Evolutionary conservation across 2,888 invertebrate genomes (phyloP).

Genomic region (Sthenelais limicola): DNA sequence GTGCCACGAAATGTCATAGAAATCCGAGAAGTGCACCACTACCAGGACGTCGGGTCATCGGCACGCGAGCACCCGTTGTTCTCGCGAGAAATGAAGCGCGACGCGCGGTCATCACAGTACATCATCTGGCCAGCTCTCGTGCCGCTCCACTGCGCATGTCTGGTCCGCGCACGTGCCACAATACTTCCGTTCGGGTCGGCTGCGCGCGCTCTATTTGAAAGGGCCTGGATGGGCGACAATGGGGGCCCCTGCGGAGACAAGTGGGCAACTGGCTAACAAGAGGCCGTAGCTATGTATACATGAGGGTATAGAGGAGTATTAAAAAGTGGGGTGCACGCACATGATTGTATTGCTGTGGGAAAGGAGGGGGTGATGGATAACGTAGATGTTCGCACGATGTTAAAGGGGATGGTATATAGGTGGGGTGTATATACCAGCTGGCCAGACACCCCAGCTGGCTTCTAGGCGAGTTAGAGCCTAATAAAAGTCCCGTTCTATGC

Average conservation of each 20-base stretch:
- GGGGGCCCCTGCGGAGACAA: too few relatives aligned
- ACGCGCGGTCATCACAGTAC: slow-evolving; percentile 24
- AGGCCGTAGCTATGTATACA: not conserved
- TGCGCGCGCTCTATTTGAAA: not conserved
- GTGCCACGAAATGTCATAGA: slow-evolving; percentile 34
- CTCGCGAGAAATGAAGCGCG: slow-evolving; percentile 12
- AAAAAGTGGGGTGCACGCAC: not conserved
- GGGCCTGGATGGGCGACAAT: too few relatives aligned
- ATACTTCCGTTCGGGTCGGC: too few relatives aligned
- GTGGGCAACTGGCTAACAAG: not conserved
- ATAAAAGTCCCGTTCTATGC: not conserved
- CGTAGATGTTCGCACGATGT: not conserved
- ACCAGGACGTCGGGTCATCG: not conserved
- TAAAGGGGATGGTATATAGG: not conserved
- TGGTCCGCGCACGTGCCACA: not conserved
- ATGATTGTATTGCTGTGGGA: not conserved
- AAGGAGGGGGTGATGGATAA: not conserved
- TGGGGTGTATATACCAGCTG: not conserved
- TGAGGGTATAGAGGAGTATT: not conserved
- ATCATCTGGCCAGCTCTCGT: slow-evolving; percentile 17
- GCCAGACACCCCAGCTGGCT: slow-evolving; percentile 20
- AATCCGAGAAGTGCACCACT: slow-evolving; percentile 29
- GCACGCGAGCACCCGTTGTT: too few relatives aligned
- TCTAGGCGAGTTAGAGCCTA: not conserved
- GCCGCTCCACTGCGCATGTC: not conserved